Conservation (phyloP, 2,888 invertebrate species). For the Cryptus armator region DNA sequence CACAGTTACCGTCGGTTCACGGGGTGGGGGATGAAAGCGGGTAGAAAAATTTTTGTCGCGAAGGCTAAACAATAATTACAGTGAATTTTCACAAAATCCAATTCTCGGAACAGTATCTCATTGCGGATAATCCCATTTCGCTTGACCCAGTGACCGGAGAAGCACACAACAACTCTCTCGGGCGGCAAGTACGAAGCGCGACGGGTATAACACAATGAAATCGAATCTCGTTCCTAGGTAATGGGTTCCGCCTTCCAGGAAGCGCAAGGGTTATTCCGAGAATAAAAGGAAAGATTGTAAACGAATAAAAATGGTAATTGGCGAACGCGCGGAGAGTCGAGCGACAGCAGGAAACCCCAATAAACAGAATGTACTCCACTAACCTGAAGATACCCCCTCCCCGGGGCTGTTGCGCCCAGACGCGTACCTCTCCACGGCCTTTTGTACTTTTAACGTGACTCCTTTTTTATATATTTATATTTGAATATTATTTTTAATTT, state of each 20-base stretch:
- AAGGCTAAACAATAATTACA: constrained; percentile 66
- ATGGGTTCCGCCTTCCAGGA: constrained; percentile 71
- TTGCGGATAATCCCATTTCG: constrained; percentile 69
- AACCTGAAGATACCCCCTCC: constrained; percentile 12
- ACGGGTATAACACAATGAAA: constrained; percentile 42
- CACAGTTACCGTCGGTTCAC: neutral
- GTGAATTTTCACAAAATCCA: constrained; percentile 67
- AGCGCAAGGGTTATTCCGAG: constrained; percentile 78
- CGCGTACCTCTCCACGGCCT: neutral
- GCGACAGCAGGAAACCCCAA: constrained; percentile 48
- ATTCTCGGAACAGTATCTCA: constrained; percentile 65
- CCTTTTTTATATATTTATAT: neutral
- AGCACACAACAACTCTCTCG: constrained; percentile 14
- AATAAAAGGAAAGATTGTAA: constrained; percentile 70
- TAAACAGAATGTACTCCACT: constrained; percentile 46
- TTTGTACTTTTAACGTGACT: neutral
- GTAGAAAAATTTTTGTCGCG: constrained; percentile 35
- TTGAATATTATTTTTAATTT: neutral
- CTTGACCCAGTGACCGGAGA: constrained; percentile 47
- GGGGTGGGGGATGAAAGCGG: neutral
- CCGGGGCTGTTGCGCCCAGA: neutral
- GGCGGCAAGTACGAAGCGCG: neutral
- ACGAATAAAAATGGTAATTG: constrained; percentile 76
- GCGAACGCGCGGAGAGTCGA: constrained; percentile 42
- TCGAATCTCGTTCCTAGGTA: constrained; percentile 72